These are phyloP conservation scores for Microtus ochrogaster DNA, from an alignment of 2,113 vertebrate species.

Conservation along the genomic window DNA sequence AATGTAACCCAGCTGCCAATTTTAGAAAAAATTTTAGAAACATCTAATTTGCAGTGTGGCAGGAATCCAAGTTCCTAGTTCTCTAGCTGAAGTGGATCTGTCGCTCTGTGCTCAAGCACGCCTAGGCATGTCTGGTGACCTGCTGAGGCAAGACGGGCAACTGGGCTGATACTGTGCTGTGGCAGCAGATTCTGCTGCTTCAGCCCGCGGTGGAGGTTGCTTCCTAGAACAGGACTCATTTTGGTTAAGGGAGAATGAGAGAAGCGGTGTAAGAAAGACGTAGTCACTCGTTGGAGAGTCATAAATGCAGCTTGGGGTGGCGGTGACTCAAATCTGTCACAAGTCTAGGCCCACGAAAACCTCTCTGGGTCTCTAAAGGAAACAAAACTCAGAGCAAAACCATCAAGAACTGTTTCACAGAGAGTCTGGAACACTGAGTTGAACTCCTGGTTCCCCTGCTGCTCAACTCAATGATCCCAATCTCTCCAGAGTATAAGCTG, in stretches of 20 bases:
- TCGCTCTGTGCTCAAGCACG: conserved; percentile 5
- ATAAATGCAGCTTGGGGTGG: conserved; percentile 38
- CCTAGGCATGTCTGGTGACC: conserved; percentile 46
- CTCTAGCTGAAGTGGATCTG: not conserved
- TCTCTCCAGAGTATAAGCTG: not conserved
- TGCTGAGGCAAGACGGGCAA: conserved; percentile 43
- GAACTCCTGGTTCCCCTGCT: not conserved
- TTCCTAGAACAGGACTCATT: conserved; percentile 50
- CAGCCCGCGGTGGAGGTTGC: not conserved
- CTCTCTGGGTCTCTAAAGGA: conserved; percentile 22
- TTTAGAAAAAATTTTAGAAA: not conserved
- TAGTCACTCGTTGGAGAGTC: conserved; percentile 54
- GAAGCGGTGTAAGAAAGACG: conserved; percentile 41
- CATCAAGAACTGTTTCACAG: conserved; percentile 43
- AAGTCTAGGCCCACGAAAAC: conserved; percentile 25
- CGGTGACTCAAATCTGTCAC: conserved; percentile 65
- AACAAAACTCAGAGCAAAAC: conserved; percentile 36
- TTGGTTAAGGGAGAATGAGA: conserved; percentile 6
- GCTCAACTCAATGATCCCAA: not conserved
- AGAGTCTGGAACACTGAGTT: not conserved
- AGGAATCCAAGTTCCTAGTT: not conserved
- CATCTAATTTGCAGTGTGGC: not conserved
- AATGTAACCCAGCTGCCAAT: not conserved
- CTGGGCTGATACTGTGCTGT: not conserved
- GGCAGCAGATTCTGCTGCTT: too few relatives aligned